A percentile compares a stretch with the other conserved stretches of the same genome.
Conservation (phyloP, 37 sponge, comb jelly and placozoan species). For the Oscarella lobularis region DNA sequence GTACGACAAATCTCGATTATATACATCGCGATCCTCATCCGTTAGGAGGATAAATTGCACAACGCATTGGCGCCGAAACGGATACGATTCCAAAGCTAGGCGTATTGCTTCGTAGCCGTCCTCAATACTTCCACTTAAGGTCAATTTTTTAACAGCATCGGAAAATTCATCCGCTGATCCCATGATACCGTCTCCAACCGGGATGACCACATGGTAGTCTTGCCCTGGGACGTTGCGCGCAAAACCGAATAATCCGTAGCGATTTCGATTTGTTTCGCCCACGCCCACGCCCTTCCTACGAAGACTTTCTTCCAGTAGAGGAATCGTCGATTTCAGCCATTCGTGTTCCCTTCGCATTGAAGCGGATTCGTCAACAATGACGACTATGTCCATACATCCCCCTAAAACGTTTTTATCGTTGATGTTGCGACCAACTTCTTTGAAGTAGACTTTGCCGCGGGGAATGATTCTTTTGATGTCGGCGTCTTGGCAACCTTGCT, state of each 20-base stretch:
- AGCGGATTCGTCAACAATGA: conserved; percentile 80
- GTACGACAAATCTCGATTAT: conserved; percentile 14
- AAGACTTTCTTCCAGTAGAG: conserved; percentile 22
- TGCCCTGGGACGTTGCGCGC: conserved; percentile 1
- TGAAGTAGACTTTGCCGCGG: not conserved
- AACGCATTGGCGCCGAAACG: conserved; percentile 18
- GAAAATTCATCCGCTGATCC: not conserved
- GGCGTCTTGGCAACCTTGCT: not conserved
- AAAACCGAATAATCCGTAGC: conserved; percentile 65
- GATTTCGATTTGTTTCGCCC: conserved; percentile 25
- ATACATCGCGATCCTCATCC: conserved; percentile 46
- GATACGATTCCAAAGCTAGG: conserved; percentile 20
- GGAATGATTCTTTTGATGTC: not conserved
- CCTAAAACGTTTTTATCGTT: too few relatives aligned
- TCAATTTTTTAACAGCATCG: conserved; percentile 14
- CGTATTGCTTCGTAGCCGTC: conserved; percentile 68
- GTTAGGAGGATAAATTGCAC: conserved; percentile 46
- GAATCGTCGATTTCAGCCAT: conserved; percentile 34
- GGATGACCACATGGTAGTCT: conserved; percentile 11
- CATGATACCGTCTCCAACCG: not conserved
- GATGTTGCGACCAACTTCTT: too few relatives aligned
- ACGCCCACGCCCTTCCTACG: conserved; percentile 31
- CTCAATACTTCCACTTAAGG: conserved; percentile 32
- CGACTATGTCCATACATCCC: conserved; percentile 27
- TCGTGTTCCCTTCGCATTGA: conserved; percentile 48